Base-by-base conservation (phyloP, 2,888 invertebrate genomes). In the Amorpha juglandis region DNA sequence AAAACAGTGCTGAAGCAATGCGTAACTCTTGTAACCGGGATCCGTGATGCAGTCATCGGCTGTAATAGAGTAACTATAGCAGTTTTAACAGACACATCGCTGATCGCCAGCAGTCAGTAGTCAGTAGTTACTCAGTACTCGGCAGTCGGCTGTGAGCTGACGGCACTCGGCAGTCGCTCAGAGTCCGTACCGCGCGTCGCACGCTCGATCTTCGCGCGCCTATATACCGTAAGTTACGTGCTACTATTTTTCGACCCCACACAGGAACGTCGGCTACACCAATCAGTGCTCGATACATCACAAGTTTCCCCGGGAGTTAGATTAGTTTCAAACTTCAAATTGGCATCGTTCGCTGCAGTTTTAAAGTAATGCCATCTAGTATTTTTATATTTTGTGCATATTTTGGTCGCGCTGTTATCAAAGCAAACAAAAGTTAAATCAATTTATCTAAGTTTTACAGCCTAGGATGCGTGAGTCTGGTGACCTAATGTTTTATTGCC, bases 341-440 rank as follows among this genome's bases (percentile, higher is more conserved):
- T 65, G 64, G 48, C 64, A 58, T 47, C 48, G 64, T 33, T 48
- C 33, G 35, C 21, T 8, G 19, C 27, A 48, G 19, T 65, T 48
- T 58, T 50, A 35, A 33, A 16, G 58, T 38, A 58, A 58, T 16
- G 19, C 38, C 8, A 8, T 16, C 33, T 21, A 55, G 27, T 27
- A 27, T 27, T 79, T 76, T 70, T 69, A 69, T 73, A 68, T 74
- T 69, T 52, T 71, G 68, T 71, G 67, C 67, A 72, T 74, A 73
- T 74, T 75, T 70, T 67, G 70, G 72, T 80, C 83, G 86, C 83
- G 79, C 76, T 68, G 72, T 80, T 84, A 86, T 81, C 83, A 83
- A 70, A 68, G 80, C 86, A 86, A 87, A 88, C 86, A 87, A 79
- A 78, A 77, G 74, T 76, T 76, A 77, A 73, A 80, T 78, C 73